These are phyloP conservation scores for Antigone vipio DNA, from an alignment of 2,113 vertebrate species.

Conservation along the genomic window DNA sequence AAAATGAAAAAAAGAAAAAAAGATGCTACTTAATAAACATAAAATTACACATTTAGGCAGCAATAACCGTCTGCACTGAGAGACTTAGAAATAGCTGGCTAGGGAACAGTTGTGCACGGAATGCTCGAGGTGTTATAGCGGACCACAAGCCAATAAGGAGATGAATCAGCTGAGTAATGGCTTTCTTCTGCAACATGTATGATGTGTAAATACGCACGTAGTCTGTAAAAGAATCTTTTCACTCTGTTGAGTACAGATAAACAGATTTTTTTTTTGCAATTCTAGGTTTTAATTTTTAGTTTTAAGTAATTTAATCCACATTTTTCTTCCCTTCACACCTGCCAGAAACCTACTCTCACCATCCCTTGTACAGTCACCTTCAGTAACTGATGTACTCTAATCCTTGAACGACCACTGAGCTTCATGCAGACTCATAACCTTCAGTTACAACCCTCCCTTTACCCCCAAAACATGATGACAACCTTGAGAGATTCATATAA, in stretches of 20 bases:
- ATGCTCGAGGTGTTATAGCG: background rate
- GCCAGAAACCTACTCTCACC: background rate
- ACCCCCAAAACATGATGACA: background rate
- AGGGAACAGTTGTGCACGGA: background rate
- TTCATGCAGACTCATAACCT: background rate
- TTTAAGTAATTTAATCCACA: background rate
- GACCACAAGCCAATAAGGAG: background rate
- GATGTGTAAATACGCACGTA: background rate
- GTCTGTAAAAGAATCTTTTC: background rate
- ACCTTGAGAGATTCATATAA: background rate
- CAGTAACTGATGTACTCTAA: background rate
- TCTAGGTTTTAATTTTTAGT: background rate
- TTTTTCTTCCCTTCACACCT: background rate
- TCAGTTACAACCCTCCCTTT: background rate
- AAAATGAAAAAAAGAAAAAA: background rate
- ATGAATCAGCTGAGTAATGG: background rate
- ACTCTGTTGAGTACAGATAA: background rate
- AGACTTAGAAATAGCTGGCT: background rate
- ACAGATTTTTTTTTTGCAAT: background rate
- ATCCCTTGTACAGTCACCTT: background rate
- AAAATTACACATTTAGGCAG: background rate
- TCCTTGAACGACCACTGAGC: background rate
- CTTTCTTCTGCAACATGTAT: background rate
- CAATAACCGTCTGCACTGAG: background rate
- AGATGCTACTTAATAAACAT: background rate